Conservation (phyloP, 2,888 invertebrate species). For the Nymphalis polychloros region DNA sequence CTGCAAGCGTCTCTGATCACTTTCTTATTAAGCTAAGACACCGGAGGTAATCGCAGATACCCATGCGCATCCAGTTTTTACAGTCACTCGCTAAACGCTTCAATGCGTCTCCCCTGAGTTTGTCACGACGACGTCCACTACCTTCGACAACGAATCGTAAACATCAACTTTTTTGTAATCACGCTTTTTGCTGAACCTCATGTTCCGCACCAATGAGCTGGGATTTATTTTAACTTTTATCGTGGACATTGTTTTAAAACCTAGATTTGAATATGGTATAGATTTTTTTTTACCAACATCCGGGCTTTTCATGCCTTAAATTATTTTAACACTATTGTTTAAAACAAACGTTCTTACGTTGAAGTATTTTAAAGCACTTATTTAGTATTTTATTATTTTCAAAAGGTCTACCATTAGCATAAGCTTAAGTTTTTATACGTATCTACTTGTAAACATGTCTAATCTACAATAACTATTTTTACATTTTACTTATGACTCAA, state of each 20-base stretch:
- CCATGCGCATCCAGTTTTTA: constrained; percentile 66
- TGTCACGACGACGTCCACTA: constrained; percentile 70
- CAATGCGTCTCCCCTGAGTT: constrained; percentile 52
- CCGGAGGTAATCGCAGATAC: constrained; percentile 32
- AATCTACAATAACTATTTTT: background rate
- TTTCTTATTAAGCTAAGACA: constrained; percentile 36
- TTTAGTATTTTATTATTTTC: no score
- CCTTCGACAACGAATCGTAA: constrained; percentile 44
- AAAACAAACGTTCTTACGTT: no score
- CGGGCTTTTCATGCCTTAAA: background rate
- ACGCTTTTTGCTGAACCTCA: constrained; percentile 43
- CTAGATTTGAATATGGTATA: constrained; percentile 2
- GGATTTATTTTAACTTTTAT: constrained; percentile 35
- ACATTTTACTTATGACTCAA: background rate
- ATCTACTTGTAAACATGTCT: background rate
- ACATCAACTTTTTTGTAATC: constrained; percentile 41
- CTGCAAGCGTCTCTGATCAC: constrained; percentile 10
- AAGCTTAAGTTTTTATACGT: background rate
- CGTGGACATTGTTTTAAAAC: constrained; percentile 29
- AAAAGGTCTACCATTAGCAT: background rate
- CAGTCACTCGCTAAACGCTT: constrained; percentile 64
- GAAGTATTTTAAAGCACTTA: no score
- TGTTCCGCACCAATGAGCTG: constrained; percentile 41
- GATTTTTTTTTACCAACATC: background rate
- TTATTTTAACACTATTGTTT: no score